phyloP scores from a whole-genome alignment of 92 coral and sea anemone species.

The Zoanthus gigantus region DNA sequence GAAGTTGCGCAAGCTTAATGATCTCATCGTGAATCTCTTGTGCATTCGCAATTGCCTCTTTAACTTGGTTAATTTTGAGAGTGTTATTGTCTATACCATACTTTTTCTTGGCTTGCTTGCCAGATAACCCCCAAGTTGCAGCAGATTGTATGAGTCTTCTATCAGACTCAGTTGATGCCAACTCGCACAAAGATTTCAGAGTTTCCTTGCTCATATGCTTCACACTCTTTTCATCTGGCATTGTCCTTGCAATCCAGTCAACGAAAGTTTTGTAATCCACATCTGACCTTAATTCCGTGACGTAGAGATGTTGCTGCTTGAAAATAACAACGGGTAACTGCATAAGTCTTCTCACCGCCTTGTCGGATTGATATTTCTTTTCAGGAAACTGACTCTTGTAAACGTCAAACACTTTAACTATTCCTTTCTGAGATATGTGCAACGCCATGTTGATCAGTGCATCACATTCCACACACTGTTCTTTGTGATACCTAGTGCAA shows the following conservation, averaged over 20 bases:
- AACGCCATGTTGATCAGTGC: constrained; percentile 50
- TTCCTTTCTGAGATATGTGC: constrained; percentile 51
- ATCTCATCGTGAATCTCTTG: constrained; percentile 43
- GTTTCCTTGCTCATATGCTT: constrained; percentile 48
- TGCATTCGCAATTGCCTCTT: constrained; percentile 49
- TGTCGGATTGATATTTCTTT: constrained; percentile 64
- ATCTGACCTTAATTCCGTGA: constrained; percentile 57
- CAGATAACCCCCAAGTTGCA: constrained; percentile 60
- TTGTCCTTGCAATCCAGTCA: constrained; percentile 57
- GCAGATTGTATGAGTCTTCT: constrained; percentile 53
- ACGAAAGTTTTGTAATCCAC: constrained; percentile 43
- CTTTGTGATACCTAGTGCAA: constrained; percentile 64
- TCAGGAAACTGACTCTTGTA: constrained; percentile 54
- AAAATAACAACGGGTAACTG: constrained; percentile 65
- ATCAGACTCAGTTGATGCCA: constrained; percentile 64
- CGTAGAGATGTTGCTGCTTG: constrained; percentile 45
- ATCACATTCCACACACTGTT: constrained; percentile 56
- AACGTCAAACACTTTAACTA: constrained; percentile 55
- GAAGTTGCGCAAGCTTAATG: constrained; percentile 48
- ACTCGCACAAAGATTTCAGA: constrained; percentile 62
- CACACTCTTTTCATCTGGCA: constrained; percentile 39
- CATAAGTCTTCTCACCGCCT: constrained; percentile 69
- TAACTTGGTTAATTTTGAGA: constrained; percentile 49
- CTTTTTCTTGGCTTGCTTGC: constrained; percentile 42
- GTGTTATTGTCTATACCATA: constrained; percentile 41